Percentiles rank a stretch among this genome's conserved stretches.
Conservation (phyloP, 2,113 vertebrate genomes). For the Numida meleagris region DNA sequence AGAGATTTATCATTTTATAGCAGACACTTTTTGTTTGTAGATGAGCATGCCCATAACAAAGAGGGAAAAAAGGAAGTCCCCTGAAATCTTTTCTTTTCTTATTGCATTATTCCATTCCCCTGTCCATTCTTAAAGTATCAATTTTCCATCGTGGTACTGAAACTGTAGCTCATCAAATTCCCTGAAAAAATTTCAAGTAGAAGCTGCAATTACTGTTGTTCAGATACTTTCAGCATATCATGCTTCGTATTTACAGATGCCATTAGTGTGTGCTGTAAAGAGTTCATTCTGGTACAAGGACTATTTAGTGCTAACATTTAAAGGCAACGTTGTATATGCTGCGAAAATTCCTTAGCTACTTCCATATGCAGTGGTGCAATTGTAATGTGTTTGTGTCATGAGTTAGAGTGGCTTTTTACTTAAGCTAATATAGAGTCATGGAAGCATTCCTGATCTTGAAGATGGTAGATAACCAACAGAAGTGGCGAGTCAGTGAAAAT, state of each 20-base stretch:
- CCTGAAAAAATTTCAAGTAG: neutral
- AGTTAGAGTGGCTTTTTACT: neutral
- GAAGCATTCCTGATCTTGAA: accelerated
- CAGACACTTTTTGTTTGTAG: neutral
- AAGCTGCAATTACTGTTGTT: conserved; percentile 1
- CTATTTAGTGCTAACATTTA: neutral
- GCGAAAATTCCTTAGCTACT: neutral
- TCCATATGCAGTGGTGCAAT: conserved; percentile 10
- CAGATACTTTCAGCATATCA: neutral
- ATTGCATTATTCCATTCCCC: neutral
- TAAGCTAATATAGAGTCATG: neutral
- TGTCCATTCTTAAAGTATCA: conserved; percentile 3
- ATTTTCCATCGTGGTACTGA: conserved; percentile 20
- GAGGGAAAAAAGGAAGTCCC: neutral
- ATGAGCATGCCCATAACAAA: neutral
- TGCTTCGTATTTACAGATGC: neutral
- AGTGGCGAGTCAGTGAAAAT: neutral
- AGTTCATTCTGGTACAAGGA: neutral
- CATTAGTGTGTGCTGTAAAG: neutral
- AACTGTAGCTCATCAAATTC: neutral
- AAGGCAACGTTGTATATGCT: neutral
- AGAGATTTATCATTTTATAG: neutral
- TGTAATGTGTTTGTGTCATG: conserved; percentile 11
- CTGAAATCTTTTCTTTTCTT: neutral
- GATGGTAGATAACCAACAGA: neutral